phyloP scores from a whole-genome alignment of 2,888 invertebrate species.

The Parnassius mnemosyne region DNA sequence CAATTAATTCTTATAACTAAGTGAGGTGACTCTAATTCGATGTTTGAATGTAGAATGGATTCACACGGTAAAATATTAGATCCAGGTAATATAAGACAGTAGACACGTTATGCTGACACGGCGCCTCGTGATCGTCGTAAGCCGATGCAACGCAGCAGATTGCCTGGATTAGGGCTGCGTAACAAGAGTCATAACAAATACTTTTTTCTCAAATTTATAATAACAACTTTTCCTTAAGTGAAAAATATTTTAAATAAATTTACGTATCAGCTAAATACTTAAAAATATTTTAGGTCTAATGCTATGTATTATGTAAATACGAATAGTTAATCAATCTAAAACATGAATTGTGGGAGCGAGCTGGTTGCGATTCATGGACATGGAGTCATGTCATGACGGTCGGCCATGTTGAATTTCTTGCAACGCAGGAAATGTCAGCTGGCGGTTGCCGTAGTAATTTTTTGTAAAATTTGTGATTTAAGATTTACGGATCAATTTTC shows the following conservation, averaged over 20 bases:
- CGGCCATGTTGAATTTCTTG: constrained; percentile 80
- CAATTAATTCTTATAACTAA: too few relatives aligned
- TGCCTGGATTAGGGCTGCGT: too few relatives aligned
- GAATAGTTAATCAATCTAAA: constrained; percentile 34
- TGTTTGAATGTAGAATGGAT: too few relatives aligned
- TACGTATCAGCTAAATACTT: not conserved
- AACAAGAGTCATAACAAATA: constrained; percentile 28
- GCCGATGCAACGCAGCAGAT: too few relatives aligned
- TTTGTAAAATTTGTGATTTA: constrained; percentile 63
- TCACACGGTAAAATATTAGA: too few relatives aligned
- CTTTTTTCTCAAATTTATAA: constrained; percentile 8
- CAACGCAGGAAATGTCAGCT: constrained; percentile 81
- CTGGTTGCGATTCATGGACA: constrained; percentile 31
- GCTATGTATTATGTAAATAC: constrained; percentile 3
- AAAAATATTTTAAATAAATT: not conserved
- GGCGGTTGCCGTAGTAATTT: constrained; percentile 69
- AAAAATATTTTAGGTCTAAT: not conserved
- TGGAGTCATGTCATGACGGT: constrained; percentile 44
- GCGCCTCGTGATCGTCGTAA: too few relatives aligned
- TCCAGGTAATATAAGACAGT: too few relatives aligned
- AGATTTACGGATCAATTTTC: constrained; percentile 46
- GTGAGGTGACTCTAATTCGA: too few relatives aligned
- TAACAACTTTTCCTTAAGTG: not conserved
- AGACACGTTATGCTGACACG: too few relatives aligned
- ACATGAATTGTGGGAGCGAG: constrained; percentile 55